phyloP scores from a whole-genome alignment of 2,797 vertebrate species.

The Dryobates pubescens region DNA sequence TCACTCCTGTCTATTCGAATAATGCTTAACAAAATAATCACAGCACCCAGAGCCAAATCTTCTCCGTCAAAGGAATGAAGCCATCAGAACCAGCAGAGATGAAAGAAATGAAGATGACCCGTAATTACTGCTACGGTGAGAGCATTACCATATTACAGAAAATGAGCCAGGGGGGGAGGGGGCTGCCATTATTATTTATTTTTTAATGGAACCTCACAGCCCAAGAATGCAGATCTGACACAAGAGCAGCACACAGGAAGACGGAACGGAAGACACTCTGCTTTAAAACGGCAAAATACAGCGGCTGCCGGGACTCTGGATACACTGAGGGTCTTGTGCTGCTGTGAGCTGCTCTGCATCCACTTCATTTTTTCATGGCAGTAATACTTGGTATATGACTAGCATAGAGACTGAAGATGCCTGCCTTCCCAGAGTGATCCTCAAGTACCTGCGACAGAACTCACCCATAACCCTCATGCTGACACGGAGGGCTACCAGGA shows the following conservation, averaged over 20 bases:
- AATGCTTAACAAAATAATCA: slow-evolving; percentile 95
- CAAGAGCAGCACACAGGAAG: slow-evolving; percentile 57
- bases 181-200: slow-evolving; percentile 78
- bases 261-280: slow-evolving; percentile 62
- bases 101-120: slow-evolving; percentile 91
- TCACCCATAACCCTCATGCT: slow-evolving; percentile 37
- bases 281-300: slow-evolving; percentile 67
- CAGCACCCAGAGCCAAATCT: slow-evolving; percentile 82
- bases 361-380: slow-evolving; percentile 41
- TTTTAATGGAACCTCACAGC: slow-evolving; percentile 77
- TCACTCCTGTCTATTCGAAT: slow-evolving; percentile 93
- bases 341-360: slow-evolving; percentile 47
- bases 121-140: slow-evolving; percentile 83
- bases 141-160: slow-evolving; percentile 87
- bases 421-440: slow-evolving; percentile 24
- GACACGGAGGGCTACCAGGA: background rate
- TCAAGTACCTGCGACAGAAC: slow-evolving; percentile 17
- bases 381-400: slow-evolving; percentile 45
- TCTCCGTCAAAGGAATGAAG: slow-evolving; percentile 86
- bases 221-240: slow-evolving; percentile 77
- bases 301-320: slow-evolving; percentile 37
- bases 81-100: slow-evolving; percentile 86
- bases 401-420: slow-evolving; percentile 59
- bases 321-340: slow-evolving; percentile 7
- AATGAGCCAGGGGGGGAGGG: slow-evolving; percentile 70